These are phyloP conservation scores for Phaetusa simplex DNA, from an alignment of 2,113 vertebrate species.

Conservation along the genomic window DNA sequence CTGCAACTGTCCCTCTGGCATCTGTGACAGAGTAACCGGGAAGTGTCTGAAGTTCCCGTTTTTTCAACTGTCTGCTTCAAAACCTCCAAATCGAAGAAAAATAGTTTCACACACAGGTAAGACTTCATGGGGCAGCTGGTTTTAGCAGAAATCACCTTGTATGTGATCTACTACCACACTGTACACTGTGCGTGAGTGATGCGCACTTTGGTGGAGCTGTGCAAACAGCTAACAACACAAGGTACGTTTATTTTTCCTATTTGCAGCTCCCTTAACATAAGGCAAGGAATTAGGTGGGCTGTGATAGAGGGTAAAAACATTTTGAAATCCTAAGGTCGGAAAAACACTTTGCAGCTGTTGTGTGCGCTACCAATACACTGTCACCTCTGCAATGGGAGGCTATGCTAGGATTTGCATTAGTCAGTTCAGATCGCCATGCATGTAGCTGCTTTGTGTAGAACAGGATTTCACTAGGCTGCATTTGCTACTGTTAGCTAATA, in stretches of 20 bases:
- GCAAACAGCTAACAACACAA: not conserved
- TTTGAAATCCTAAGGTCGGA: not conserved
- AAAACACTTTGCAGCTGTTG: not conserved
- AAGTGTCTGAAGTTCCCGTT: constrained; percentile 90
- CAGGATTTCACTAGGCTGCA: not conserved
- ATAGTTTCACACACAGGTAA: constrained; percentile 80
- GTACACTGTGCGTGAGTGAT: fast-evolving
- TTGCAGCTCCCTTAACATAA: not conserved
- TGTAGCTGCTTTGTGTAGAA: not conserved
- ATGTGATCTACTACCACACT: not conserved
- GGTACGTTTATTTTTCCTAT: not conserved
- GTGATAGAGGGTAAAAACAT: not conserved
- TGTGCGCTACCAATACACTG: fast-evolving
- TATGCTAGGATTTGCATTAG: not conserved
- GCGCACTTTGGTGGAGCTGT: not conserved
- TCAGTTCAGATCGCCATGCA: not conserved
- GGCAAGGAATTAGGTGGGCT: not conserved
- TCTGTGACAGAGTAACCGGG: constrained; percentile 92
- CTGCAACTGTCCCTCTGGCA: constrained; percentile 89
- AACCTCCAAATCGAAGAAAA: constrained; percentile 74
- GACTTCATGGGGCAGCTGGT: not conserved
- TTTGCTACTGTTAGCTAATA: not conserved
- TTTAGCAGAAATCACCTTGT: not conserved
- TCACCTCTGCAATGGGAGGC: not conserved
- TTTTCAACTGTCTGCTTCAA: constrained; percentile 80